These are phyloP conservation scores for Phoenicopterus ruber DNA, from an alignment of 2,113 vertebrate genomes.

Conservation along the genomic window DNA sequence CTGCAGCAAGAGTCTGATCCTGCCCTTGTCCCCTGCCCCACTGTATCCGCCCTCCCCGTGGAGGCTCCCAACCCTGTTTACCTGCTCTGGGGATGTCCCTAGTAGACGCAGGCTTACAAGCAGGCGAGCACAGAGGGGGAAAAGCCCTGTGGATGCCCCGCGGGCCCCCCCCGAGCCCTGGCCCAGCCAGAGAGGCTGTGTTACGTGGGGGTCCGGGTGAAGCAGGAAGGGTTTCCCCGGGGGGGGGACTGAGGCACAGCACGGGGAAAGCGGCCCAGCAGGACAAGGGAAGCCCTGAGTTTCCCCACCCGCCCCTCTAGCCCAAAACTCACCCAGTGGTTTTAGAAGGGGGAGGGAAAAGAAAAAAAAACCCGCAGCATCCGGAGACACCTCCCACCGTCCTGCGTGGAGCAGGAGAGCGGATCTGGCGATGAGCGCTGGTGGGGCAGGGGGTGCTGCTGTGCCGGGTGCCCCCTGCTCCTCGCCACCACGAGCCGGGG, in stretches of 20 bases:
- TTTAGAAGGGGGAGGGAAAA: background rate
- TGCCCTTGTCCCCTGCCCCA: fast-evolving
- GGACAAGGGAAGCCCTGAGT: background rate
- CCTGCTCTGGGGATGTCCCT: background rate
- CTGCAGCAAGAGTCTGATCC: background rate
- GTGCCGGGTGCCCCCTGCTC: background rate
- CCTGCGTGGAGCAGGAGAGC: fast-evolving
- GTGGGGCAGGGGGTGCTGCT: fast-evolving
- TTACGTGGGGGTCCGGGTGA: fast-evolving
- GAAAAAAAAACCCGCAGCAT: background rate
- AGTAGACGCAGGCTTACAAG: background rate
- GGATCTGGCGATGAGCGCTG: too few relatives aligned
- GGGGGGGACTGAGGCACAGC: background rate
- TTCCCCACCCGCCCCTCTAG: background rate
- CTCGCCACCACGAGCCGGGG: background rate
- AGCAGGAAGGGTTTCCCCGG: background rate
- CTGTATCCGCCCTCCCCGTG: background rate
- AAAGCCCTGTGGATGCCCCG: background rate
- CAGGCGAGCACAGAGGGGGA: fast-evolving
- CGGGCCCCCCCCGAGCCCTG: background rate
- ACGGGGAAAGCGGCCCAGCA: too few relatives aligned
- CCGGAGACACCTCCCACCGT: background rate
- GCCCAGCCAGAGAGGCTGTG: background rate
- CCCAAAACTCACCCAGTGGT: background rate
- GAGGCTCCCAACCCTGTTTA: background rate